A percentile compares a stretch with the other conserved stretches of the same genome.
Conservation (phyloP, 2,888 invertebrate genomes). For the Apodemia mormo region DNA sequence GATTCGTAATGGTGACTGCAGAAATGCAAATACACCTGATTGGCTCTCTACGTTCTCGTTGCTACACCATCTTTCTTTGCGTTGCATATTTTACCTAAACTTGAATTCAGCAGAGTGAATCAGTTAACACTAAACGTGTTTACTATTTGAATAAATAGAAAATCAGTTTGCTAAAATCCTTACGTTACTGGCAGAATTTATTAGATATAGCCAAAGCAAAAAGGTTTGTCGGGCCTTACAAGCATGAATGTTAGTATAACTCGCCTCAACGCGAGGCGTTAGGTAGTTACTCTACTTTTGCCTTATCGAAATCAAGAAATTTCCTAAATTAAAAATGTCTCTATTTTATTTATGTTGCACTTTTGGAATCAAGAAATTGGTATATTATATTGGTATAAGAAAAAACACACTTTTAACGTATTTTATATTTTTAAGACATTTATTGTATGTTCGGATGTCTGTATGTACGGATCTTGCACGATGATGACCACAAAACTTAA, state of each 20-base stretch:
- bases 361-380: too few species aligned
- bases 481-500: too few species aligned
- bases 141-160: constrained; percentile 41
- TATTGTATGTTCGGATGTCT: too few species aligned
- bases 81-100: constrained; percentile 40
- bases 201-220: constrained; percentile 38
- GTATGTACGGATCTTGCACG: too few species aligned
- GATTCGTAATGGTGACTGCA: constrained; percentile 55
- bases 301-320: too few species aligned
- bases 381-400: too few species aligned
- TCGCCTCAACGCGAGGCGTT: too few species aligned
- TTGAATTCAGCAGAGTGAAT: constrained; percentile 37
- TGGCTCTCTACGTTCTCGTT: constrained; percentile 45
- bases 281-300: too few species aligned
- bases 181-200: constrained; percentile 37
- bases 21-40: constrained; percentile 65
- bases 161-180: constrained; percentile 39
- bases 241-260: constrained; percentile 31
- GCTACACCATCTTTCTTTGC: constrained; percentile 44
- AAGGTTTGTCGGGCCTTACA: constrained; percentile 37
- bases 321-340: too few species aligned
- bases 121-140: constrained; percentile 38
- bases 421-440: too few species aligned
- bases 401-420: too few species aligned
- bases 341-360: too few species aligned